Evolutionary conservation across 2,888 invertebrate genomes (phyloP), one percentile per base, ranked within the genome.

Genomic region (Strigamia maritima): DNA sequence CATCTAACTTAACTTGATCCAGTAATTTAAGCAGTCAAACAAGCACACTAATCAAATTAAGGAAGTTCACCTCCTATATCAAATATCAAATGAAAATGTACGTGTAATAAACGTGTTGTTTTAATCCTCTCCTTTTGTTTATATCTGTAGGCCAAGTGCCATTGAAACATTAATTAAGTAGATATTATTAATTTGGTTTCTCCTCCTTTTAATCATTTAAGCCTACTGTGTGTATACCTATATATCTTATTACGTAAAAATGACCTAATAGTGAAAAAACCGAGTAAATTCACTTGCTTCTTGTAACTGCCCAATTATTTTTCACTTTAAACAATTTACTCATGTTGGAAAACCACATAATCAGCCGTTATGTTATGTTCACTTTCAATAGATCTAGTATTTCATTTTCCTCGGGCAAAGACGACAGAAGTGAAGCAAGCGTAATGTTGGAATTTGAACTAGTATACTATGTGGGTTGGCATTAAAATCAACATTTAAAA

Each of bases 161-260:
- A 70, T 70, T 70, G 26, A 28, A 70, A 70, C 70, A n/a, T 70
- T 70, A 70, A 70, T 70, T 70, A 70, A 28, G 28, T 70, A 70
- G 70, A 14, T 28, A 16, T 70, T 70, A 70, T 70, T 70, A 70
- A 70, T 54, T 54, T 54, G 4, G 26, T 26, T 28, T 28, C 28
- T 70, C 70, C 70, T 70, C 70, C 70, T 70, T 60, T 70, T 70
- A 24, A 70, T 26, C 28, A 28, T 70, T 70, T 28, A 28, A 19
- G 35, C 35, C 35, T 35, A 31, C 0, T 6, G 7, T 6, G 7
- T 35, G 10, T 35, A 35, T 6, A 35, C 7, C 10, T 35, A 4
- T 10, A 35, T 35, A 4, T 35, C 8, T 35, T 4, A n/a, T n/a
- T 10, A 35, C 35, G 35, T 35, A 10, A 35, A 35, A 35, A 35